Conservation (phyloP, 2,888 invertebrate species). For the Aromia moschata region DNA sequence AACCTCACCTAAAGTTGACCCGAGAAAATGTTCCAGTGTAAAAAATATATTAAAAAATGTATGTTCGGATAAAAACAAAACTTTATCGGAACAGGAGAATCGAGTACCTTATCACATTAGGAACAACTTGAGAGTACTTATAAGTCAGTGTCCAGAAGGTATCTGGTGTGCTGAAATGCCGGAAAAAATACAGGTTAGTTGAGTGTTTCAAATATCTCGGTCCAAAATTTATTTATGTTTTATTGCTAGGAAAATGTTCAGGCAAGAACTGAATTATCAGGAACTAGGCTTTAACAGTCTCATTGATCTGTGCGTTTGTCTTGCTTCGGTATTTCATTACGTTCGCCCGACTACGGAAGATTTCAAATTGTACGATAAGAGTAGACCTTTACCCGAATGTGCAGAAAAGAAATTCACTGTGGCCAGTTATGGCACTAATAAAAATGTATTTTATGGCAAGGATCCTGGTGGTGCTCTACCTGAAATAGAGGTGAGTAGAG, state of each 20-base stretch:
- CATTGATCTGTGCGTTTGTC: slow-evolving; percentile 53
- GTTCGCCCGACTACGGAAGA: slow-evolving; percentile 52
- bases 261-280: slow-evolving; percentile 48
- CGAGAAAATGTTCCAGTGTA: background rate
- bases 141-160: slow-evolving; percentile 61
- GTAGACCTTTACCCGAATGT: slow-evolving; percentile 45
- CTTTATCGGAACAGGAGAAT: slow-evolving; percentile 24
- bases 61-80: background rate
- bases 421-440: slow-evolving; percentile 36
- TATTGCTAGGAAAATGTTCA: slow-evolving; percentile 47
- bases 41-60: background rate
- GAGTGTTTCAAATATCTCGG: no score
- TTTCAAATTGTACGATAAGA: slow-evolving; percentile 56
- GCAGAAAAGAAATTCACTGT: slow-evolving; percentile 38
- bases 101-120: slow-evolving; percentile 51
- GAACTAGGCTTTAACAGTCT: slow-evolving; percentile 54
- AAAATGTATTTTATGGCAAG: slow-evolving; percentile 2
- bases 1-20: background rate
- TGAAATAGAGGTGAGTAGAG: slow-evolving; percentile 34
- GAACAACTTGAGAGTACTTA: slow-evolving; percentile 54
- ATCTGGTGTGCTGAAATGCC: slow-evolving; percentile 64
- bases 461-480: slow-evolving; percentile 27
- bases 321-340: slow-evolving; percentile 54
- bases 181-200: slow-evolving; percentile 59
- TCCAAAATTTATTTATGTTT: background rate